A percentile compares a stretch with the other conserved stretches of the same genome.
phyloP scores from a whole-genome alignment of 1,140 invertebrate genomes.

The Cecropterus lyciades region DNA sequence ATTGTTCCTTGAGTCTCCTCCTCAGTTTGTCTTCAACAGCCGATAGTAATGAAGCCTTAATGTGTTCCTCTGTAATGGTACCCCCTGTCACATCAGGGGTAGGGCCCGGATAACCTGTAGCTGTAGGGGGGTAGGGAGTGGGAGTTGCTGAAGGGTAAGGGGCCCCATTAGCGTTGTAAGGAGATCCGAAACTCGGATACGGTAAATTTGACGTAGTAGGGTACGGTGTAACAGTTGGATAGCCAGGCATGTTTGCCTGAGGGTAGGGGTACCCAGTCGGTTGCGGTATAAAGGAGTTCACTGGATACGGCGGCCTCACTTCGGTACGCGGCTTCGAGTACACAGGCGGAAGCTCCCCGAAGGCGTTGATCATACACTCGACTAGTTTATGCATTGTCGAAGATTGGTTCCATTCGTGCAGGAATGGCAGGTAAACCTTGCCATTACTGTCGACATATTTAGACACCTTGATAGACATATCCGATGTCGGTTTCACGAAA shows the following conservation, averaged over 20 bases:
- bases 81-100: conserved; percentile 85
- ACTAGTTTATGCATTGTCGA: conserved; percentile 95
- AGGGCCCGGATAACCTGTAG: conserved; percentile 54
- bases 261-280: conserved; percentile 77
- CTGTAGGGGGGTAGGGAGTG: conserved; percentile 80
- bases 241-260: conserved; percentile 64
- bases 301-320: conserved; percentile 86
- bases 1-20: conserved; percentile 93
- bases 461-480: conserved; percentile 98
- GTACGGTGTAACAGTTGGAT: conserved; percentile 68
- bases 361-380: conserved; percentile 96
- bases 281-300: conserved; percentile 87
- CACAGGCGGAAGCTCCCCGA: conserved; percentile 98
- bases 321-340: conserved; percentile 89
- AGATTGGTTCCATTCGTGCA: conserved; percentile 96
- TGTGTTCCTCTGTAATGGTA: conserved; percentile 97
- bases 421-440: conserved; percentile 98
- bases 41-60: conserved; percentile 95
- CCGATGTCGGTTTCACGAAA: conserved; percentile 97
- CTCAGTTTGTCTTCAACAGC: conserved; percentile 98
- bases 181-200: conserved; percentile 69
- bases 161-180: conserved; percentile 65
- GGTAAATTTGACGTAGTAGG: conserved; percentile 69
- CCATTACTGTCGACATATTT: conserved; percentile 97
- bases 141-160: conserved; percentile 61